Conservation (phyloP, 2,113 vertebrate genomes). For the Ptilonorhynchus violaceus region DNA sequence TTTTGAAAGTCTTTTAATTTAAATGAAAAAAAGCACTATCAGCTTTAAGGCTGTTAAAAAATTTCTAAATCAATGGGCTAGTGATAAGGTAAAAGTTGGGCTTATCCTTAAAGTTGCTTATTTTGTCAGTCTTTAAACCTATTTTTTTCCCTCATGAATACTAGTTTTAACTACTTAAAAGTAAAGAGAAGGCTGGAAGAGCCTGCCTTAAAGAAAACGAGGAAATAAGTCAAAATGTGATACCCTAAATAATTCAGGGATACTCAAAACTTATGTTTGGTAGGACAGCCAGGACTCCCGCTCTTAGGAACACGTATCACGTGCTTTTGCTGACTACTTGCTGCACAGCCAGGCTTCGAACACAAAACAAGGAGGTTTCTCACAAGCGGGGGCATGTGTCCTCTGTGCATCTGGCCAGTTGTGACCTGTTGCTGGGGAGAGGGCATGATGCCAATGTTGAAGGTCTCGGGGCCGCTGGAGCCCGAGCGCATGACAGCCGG, state of each 20-base stretch:
- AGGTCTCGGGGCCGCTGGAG: slow-evolving; percentile 90
- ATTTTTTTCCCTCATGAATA: neutral
- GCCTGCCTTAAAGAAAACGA: neutral
- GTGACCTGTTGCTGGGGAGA: slow-evolving; percentile 94
- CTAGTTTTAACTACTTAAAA: neutral
- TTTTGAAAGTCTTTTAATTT: neutral
- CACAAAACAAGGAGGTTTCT: slow-evolving; percentile 37
- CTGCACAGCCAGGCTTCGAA: neutral
- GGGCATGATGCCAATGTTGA: slow-evolving; percentile 94
- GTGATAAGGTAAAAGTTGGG: neutral
- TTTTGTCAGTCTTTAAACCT: neutral
- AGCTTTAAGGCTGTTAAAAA: neutral
- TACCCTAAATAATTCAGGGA: neutral
- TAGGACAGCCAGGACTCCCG: neutral
- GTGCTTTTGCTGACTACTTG: neutral
- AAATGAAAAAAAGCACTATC: neutral
- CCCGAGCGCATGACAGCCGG: slow-evolving; percentile 95
- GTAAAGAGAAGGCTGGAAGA: neutral
- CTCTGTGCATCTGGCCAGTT: slow-evolving; percentile 96
- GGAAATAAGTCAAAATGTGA: neutral
- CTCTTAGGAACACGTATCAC: accelerated
- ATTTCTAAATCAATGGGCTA: neutral
- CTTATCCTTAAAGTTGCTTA: neutral
- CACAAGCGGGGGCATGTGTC: slow-evolving; percentile 97
- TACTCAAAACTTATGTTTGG: neutral